phyloP scores from a whole-genome alignment of 2,888 invertebrate species.

The Torymus texanus region DNA sequence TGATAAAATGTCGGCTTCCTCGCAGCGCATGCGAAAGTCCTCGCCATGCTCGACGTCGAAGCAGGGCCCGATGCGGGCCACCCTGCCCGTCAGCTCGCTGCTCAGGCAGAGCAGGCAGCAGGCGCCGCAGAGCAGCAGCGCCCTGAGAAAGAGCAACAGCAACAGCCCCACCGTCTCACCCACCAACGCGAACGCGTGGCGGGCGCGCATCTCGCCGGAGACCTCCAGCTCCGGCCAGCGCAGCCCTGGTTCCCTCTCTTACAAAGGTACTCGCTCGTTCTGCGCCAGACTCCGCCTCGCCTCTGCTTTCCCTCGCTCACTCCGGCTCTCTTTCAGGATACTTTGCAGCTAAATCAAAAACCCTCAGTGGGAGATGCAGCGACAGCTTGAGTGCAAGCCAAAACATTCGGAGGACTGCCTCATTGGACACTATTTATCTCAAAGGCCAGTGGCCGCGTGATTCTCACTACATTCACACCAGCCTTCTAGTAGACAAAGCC shows the following conservation, averaged over 20 bases:
- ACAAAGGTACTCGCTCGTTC: slow-evolving; percentile 78
- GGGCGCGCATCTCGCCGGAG: slow-evolving; percentile 82
- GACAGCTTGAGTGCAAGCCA: slow-evolving; percentile 79
- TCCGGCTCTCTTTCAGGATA: slow-evolving; percentile 31
- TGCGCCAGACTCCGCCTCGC: no score
- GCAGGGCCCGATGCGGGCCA: slow-evolving; percentile 85
- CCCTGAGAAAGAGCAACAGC: slow-evolving; percentile 72
- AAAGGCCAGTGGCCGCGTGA: slow-evolving; percentile 88
- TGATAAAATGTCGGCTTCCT: slow-evolving; percentile 71
- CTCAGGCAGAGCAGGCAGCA: slow-evolving; percentile 80
- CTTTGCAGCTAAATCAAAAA: slow-evolving; percentile 77
- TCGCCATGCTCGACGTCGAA: slow-evolving; percentile 80
- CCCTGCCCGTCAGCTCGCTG: slow-evolving; percentile 85
- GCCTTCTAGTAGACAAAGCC: slow-evolving; percentile 85
- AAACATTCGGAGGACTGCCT: slow-evolving; percentile 85
- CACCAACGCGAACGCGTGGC: slow-evolving; percentile 79
- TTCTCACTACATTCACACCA: slow-evolving; percentile 81
- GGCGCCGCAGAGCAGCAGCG: slow-evolving; percentile 20
- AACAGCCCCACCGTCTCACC: slow-evolving; percentile 80
- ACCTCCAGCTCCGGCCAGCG: slow-evolving; percentile 82
- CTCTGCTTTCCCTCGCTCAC: not conserved
- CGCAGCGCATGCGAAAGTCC: slow-evolving; percentile 79
- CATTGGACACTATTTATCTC: slow-evolving; percentile 86
- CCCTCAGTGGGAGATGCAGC: slow-evolving; percentile 74
- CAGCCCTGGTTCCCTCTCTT: slow-evolving; percentile 84